phyloP scores from a whole-genome alignment of 2,797 vertebrate genomes.

The Limnodromus scolopaceus region DNA sequence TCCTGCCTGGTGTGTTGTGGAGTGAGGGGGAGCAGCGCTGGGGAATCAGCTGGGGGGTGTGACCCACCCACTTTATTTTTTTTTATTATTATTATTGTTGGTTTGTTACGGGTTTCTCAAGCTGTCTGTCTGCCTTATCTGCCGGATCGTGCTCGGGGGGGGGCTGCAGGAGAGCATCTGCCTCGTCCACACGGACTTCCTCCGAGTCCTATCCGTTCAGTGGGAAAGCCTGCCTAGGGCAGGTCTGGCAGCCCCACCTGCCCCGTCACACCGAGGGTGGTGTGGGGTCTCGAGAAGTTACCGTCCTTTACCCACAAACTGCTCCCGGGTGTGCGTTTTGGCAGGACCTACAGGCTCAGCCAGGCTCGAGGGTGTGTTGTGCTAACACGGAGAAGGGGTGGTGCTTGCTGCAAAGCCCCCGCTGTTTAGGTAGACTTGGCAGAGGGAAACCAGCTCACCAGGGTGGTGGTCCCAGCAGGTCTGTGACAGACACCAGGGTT shows the following conservation, averaged over 20 bases:
- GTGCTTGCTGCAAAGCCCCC: neutral
- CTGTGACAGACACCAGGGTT: accelerated
- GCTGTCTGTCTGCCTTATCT: neutral
- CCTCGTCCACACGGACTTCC: neutral
- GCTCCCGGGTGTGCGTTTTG: neutral
- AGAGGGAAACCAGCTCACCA: neutral
- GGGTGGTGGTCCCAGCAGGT: neutral
- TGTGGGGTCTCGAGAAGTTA: accelerated
- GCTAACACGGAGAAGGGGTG: accelerated
- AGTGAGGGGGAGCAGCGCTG: neutral
- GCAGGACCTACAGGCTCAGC: neutral
- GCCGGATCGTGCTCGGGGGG: neutral
- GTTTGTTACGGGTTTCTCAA: neutral
- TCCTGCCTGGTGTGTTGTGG: neutral
- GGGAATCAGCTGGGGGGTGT: neutral
- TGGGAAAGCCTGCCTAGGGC: neutral
- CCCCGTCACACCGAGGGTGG: accelerated
- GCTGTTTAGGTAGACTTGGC: neutral
- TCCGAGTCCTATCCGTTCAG: accelerated
- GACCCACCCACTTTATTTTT: neutral
- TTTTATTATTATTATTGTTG: neutral
- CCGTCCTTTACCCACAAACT: accelerated
- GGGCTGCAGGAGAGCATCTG: neutral
- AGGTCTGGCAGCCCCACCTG: neutral
- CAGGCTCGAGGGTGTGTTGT: accelerated